Base-by-base conservation (phyloP, 2,113 vertebrate genomes). In the Monopterus albus region DNA sequence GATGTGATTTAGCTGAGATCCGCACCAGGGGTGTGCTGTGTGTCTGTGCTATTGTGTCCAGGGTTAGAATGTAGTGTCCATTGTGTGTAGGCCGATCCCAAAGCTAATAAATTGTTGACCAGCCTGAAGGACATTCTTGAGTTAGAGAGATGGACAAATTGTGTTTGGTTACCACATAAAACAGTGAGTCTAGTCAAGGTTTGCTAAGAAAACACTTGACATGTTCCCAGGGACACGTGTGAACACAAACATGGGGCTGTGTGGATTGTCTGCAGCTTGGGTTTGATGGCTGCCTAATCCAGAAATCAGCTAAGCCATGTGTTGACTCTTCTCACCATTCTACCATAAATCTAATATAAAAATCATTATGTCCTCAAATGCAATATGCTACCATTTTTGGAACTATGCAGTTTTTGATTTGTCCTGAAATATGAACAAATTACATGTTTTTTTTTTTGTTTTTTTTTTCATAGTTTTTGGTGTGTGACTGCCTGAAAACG, bases 71-170 rank as follows among this genome's bases (percentile, higher is more conserved):
- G 50, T 49, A 13, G 67, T 46, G 55, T 57, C 67, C 26, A 62
- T 33, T 70, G 58, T 70, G 42, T 82, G 56, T 71, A 62, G 70
- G 45, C 29, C 53, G 64, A 74, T 17, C 42, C 33, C 20, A 72
- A 85, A 59, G 51, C 72, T 28, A 84, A 84, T 84, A 79, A 84
- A 87, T 29, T 49, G 14, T 57, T 60, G 26, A 70, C 79, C 59
- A 63, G 45, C 43, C 74, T 47, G 7, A 77, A 72, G 10, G 65
- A 77, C 59, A 72, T 23, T 79, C 56, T 82, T 77, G 20, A 52
- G 25, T 57, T 23, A 18, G 13, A 52, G 7, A n/a, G n/a, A n/a
- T n/a, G n/a, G n/a, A n/a, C n/a, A n/a, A n/a, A n/a, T n/a, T n/a
- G n/a, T n/a, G n/a, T 5, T 56, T 55, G 29, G 47, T 28, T 7